Evolutionary conservation across 2,797 vertebrate genomes (phyloP).

Genomic region (Fistularia commersonii): DNA sequence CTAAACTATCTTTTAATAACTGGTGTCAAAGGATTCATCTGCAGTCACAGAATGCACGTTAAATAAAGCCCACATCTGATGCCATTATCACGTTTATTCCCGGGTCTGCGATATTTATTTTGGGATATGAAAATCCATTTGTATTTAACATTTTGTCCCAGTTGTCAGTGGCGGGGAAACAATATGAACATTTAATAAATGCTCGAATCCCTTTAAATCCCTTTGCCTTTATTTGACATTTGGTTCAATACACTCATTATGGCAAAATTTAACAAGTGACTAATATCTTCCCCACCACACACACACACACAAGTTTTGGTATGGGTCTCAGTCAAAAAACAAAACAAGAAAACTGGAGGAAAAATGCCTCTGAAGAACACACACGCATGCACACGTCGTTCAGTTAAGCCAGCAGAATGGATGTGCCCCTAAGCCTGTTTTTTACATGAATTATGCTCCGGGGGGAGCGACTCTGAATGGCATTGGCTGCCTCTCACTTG

Average conservation of each 20-base stretch:
- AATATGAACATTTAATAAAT: conserved; percentile 58
- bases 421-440: conserved; percentile 65
- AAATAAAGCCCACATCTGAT: conserved; percentile 38
- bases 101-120: conserved; percentile 48
- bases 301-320: conserved; percentile 9
- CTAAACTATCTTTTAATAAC: conserved; percentile 48
- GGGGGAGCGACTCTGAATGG: conserved; percentile 55
- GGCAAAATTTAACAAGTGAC: conserved; percentile 50
- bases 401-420: conserved; percentile 66
- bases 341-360: not conserved
- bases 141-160: conserved; percentile 57
- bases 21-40: conserved; percentile 39
- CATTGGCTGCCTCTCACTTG: conserved; percentile 52
- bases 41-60: conserved; percentile 29
- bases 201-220: conserved; percentile 58
- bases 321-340: conserved; percentile 5
- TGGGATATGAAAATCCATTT: conserved; percentile 59
- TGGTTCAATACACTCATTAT: conserved; percentile 66
- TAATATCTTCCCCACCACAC: conserved; percentile 15
- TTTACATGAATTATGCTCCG: conserved; percentile 60
- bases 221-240: conserved; percentile 57
- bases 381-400: conserved; percentile 16
- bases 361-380: conserved; percentile 31
- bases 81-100: conserved; percentile 48
- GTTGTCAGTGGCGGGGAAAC: conserved; percentile 54